Evolutionary conservation across 2,113 vertebrate genomes (phyloP).

Genomic region (Danionella cerebrum): DNA sequence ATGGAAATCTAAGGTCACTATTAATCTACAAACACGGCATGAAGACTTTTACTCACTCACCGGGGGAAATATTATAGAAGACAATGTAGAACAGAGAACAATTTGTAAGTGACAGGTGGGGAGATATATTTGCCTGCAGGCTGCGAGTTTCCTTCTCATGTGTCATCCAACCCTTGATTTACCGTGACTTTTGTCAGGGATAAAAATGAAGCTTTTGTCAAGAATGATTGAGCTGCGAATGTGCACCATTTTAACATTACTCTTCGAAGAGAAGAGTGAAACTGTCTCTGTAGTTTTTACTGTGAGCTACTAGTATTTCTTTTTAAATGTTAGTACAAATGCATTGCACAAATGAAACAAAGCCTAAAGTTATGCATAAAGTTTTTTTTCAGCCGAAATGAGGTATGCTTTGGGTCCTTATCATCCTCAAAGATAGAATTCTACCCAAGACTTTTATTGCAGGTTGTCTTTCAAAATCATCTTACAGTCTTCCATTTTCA

Average conservation of each 20-base stretch:
- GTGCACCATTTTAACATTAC: slow-evolving; percentile 6
- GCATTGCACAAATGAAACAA: too few species aligned
- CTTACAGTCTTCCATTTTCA: too few species aligned
- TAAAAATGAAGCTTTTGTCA: slow-evolving; percentile 58
- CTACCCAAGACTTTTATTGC: too few species aligned
- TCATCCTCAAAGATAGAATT: too few species aligned
- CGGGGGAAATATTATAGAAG: slow-evolving; percentile 59
- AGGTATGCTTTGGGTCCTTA: too few species aligned
- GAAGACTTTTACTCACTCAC: slow-evolving; percentile 49
- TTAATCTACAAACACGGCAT: slow-evolving; percentile 45
- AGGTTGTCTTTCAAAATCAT: too few species aligned
- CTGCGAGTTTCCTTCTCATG: slow-evolving; percentile 54
- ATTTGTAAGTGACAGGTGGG: slow-evolving; percentile 52
- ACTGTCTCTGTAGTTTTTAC: slow-evolving; percentile 30
- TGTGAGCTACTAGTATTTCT: slow-evolving; percentile 1
- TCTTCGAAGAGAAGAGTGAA: slow-evolving; percentile 34
- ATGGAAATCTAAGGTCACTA: slow-evolving; percentile 32
- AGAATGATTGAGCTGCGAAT: slow-evolving; percentile 55
- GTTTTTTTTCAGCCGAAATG: too few species aligned
- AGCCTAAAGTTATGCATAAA: too few species aligned
- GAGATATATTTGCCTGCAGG: slow-evolving; percentile 60
- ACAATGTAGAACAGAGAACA: slow-evolving; percentile 48
- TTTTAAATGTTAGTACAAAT: too few species aligned
- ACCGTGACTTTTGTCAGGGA: slow-evolving; percentile 31
- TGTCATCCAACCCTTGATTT: slow-evolving; percentile 44